These are phyloP conservation scores for Phylloscopus trochilus DNA, from an alignment of 2,113 vertebrate genomes.

Conservation along the genomic window DNA sequence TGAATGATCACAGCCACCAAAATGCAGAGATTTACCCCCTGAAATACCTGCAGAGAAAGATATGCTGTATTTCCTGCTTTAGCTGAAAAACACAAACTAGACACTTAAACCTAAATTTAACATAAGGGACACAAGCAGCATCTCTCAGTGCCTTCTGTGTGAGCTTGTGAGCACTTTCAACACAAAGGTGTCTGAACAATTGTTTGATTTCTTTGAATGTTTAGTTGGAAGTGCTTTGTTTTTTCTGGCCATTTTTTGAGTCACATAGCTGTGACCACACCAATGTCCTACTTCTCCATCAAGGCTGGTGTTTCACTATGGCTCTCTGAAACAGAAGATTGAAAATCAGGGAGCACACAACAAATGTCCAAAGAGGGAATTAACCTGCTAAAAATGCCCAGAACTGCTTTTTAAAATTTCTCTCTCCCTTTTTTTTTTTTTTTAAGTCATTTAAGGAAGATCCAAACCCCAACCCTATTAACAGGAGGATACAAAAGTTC, in stretches of 20 bases:
- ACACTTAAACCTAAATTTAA: not conserved
- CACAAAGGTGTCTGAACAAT: not conserved
- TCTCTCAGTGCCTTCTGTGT: not conserved
- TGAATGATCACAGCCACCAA: not conserved
- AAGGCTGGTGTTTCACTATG: not conserved
- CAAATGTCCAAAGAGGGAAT: not conserved
- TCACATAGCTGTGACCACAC: not conserved
- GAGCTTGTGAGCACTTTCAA: not conserved
- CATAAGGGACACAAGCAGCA: rapidly evolving
- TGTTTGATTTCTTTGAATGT: not conserved
- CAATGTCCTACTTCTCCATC: not conserved
- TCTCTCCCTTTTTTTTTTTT: too few species aligned
- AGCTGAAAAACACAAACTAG: not conserved
- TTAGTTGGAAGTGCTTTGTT: not conserved
- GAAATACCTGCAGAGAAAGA: not conserved
- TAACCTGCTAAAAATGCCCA: not conserved
- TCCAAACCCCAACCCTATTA: not conserved
- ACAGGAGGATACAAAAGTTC: not conserved
- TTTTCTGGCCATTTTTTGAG: not conserved
- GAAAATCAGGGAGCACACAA: not conserved
- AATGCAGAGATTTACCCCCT: not conserved
- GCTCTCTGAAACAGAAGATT: not conserved
- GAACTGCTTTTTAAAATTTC: not conserved
- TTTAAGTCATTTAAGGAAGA: not conserved
- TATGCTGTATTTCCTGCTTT: not conserved